Evolutionary conservation across 2,113 vertebrate species (phyloP).

Genomic region (Pleuronectes platessa): DNA sequence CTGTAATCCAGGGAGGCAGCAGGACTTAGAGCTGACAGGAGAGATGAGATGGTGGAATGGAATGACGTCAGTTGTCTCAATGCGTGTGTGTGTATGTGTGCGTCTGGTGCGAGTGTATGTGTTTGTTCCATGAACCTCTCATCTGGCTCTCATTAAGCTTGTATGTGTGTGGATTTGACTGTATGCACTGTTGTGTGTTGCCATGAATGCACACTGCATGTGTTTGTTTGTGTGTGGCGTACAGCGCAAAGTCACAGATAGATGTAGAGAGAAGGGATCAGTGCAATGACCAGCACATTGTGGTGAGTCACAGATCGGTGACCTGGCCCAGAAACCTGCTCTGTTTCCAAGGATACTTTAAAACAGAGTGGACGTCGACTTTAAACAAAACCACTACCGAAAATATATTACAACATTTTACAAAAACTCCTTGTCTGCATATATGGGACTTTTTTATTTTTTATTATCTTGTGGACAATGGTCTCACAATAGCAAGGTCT

Average conservation of each 20-base stretch:
- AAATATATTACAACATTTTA: too few relatives aligned
- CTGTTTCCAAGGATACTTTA: constrained; percentile 42
- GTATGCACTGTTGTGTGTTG: constrained; percentile 31
- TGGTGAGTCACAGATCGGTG: constrained; percentile 24
- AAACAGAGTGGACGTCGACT: background rate
- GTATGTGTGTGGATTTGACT: constrained; percentile 36
- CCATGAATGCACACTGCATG: constrained; percentile 22
- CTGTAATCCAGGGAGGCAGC: constrained; percentile 75
- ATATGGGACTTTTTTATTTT: too few relatives aligned
- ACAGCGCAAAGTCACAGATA: constrained; percentile 49
- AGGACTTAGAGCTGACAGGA: constrained; percentile 74
- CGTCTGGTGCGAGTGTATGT: constrained; percentile 21
- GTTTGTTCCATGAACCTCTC: constrained; percentile 68
- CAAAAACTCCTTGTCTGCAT: too few relatives aligned
- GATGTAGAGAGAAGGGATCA: constrained; percentile 21
- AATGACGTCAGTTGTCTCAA: constrained; percentile 74
- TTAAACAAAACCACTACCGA: background rate
- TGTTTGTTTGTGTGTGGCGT: constrained; percentile 42
- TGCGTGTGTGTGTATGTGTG: constrained; percentile 43
- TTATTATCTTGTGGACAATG: too few relatives aligned
- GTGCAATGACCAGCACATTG: constrained; percentile 12
- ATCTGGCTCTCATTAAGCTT: constrained; percentile 81
- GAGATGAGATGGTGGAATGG: constrained; percentile 76
- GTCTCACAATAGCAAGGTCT: too few relatives aligned
- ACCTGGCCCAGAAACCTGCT: background rate